phyloP scores from a whole-genome alignment of 2,888 invertebrate species.

The Ceramica pisi region DNA sequence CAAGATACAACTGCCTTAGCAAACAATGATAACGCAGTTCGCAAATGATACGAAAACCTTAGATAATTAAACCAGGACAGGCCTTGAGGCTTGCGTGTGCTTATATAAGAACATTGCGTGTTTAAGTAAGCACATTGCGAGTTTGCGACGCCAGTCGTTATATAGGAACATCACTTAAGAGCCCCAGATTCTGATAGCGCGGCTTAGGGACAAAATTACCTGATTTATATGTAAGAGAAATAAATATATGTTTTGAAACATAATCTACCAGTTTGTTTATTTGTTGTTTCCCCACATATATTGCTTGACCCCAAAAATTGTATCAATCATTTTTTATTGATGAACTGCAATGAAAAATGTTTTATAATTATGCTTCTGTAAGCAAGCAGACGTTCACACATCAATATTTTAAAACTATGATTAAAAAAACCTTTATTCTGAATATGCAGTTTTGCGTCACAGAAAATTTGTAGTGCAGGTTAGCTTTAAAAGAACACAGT shows the following conservation, averaged over 20 bases:
- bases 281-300: too few relatives aligned
- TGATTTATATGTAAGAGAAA: background rate
- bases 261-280: too few relatives aligned
- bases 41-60: constrained; percentile 76
- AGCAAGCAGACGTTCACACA: too few relatives aligned
- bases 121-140: constrained; percentile 68
- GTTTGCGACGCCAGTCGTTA: constrained; percentile 48
- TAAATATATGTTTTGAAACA: too few relatives aligned
- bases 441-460: too few relatives aligned
- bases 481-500: background rate
- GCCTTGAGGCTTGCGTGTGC: constrained; percentile 63
- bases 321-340: too few relatives aligned
- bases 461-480: background rate
- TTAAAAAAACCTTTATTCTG: too few relatives aligned
- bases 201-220: background rate
- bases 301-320: too few relatives aligned
- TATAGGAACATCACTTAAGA: constrained; percentile 6
- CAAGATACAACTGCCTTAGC: constrained; percentile 16
- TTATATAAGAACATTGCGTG: constrained; percentile 69
- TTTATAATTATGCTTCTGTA: too few relatives aligned
- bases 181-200: background rate
- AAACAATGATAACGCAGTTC: constrained; percentile 33
- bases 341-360: too few relatives aligned
- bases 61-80: constrained; percentile 71
- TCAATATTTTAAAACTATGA: too few relatives aligned